phyloP scores from a whole-genome alignment of 92 coral and sea anemone genomes.

The Siderastrea siderea region DNA sequence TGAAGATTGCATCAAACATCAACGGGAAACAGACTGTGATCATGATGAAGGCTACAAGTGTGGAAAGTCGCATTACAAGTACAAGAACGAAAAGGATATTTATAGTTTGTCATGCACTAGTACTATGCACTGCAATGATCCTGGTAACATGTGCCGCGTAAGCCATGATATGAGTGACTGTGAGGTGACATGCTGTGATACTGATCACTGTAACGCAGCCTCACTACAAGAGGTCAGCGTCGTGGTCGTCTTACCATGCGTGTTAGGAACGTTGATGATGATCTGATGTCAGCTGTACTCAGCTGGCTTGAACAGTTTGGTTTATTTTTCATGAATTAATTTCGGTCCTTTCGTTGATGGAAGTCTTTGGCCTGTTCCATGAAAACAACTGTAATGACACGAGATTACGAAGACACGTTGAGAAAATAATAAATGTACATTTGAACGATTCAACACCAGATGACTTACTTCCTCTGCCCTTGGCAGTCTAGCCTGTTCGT shows the following conservation, averaged over 20 bases:
- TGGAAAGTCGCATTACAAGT: constrained; percentile 65
- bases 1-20: constrained; percentile 39
- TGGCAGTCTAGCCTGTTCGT: too few relatives aligned
- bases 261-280: neutral
- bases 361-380: too few relatives aligned
- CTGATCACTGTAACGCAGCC: constrained; percentile 19
- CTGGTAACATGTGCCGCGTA: constrained; percentile 10
- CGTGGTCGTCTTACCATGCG: neutral
- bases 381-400: too few relatives aligned
- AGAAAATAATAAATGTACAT: too few relatives aligned
- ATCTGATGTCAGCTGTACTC: neutral
- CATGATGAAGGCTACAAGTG: constrained; percentile 27
- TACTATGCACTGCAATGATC: constrained; percentile 21
- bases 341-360: too few relatives aligned
- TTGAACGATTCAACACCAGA: too few relatives aligned
- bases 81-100: constrained; percentile 12
- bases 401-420: too few relatives aligned
- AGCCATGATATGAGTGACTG: constrained; percentile 26
- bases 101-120: constrained; percentile 26
- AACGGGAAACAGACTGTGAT: neutral
- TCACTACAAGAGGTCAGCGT: constrained; percentile 5
- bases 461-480: too few relatives aligned
- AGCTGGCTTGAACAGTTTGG: neutral
- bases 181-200: constrained; percentile 26
- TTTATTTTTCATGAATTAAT: too few relatives aligned